Evolutionary conservation across 2,113 vertebrate species (phyloP).

Genomic region (Oostethus manadensis): DNA sequence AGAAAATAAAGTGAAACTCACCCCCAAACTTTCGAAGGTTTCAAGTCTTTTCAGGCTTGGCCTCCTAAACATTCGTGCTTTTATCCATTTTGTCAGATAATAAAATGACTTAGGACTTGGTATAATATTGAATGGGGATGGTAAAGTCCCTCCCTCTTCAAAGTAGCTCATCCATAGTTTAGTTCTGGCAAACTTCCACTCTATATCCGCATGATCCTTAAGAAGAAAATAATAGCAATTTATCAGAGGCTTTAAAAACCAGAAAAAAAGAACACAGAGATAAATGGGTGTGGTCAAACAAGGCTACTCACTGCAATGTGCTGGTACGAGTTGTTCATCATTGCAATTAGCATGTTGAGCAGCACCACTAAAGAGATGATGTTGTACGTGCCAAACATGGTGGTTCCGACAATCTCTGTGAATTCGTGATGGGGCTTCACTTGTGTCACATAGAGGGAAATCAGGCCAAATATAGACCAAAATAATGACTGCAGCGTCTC

Average conservation of each 20-base stretch:
- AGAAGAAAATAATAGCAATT: conserved; percentile 17
- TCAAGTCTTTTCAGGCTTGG: conserved; percentile 75
- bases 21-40: conserved; percentile 88
- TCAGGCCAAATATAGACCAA: conserved; percentile 97
- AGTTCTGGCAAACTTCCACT: conserved; percentile 98
- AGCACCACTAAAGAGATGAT: conserved; percentile 95
- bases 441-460: conserved; percentile 91
- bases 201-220: conserved; percentile 97
- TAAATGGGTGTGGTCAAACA: neutral
- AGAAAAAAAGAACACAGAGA: neutral
- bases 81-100: conserved; percentile 85
- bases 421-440: conserved; percentile 85
- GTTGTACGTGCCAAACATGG: conserved; percentile 97
- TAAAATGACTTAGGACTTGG: conserved; percentile 92
- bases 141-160: conserved; percentile 95
- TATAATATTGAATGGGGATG: conserved; percentile 95
- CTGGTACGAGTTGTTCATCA: conserved; percentile 99
- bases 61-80: conserved; percentile 78
- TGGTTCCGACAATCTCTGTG: conserved; percentile 93
- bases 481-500: conserved; percentile 94
- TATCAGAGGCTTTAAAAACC: neutral
- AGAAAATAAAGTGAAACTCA: conserved; percentile 60
- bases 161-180: conserved; percentile 99
- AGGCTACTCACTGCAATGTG: conserved; percentile 91
- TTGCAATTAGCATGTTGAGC: conserved; percentile 98